Base-by-base conservation (phyloP, 2,797 vertebrate genomes). In the Eremophila alpestris region DNA sequence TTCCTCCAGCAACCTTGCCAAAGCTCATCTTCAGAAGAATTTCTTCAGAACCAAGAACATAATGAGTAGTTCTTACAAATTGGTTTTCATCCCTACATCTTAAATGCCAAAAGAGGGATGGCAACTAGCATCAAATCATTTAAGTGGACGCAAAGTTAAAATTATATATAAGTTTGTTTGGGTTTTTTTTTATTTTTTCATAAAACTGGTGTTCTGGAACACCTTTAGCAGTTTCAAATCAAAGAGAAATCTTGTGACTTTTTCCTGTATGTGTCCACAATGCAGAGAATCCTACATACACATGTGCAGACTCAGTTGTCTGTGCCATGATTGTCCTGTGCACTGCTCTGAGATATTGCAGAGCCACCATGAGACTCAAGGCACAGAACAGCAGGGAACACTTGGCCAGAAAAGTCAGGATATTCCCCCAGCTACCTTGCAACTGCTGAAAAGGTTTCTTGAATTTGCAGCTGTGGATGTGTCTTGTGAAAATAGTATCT, bases 1-100 rank as follows among this genome's bases (percentile, higher is more conserved):
- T 29, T 45, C 18, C 65, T n/a, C 18, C 60, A 62, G 55, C 16
- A 62, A 7, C 13, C 10, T 65, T 54, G 23, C 12, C 43, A 41
- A 0, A 43, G 22, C 24, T 74, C 9, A 2, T 17, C 20, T 38
- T 26, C 2, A 5, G 29, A 34, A 59, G 13, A 16, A 27, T 46
- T 70, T 62, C 40, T 59, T 63, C 36, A 62, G 36, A 71, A 26
- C 7, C 32, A 10, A 8, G 4, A 58, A 45, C 59, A 41, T 4
- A 29, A 16, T 5, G 22, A 5, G 16, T 19, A 11, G 11, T 7
- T 55, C 23, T 65, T 59, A 29, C 6, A 74, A 54, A 56, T 43
- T 2, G 3, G 5, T 65, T 73, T 49, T 46, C 18, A 74, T 40
- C 7, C 20, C 15, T 56, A 1, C 1, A 0, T 36, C 43, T 80